These are phyloP conservation scores for Timema podura DNA, from an alignment of 2,888 invertebrate species.

Conservation along the genomic window DNA sequence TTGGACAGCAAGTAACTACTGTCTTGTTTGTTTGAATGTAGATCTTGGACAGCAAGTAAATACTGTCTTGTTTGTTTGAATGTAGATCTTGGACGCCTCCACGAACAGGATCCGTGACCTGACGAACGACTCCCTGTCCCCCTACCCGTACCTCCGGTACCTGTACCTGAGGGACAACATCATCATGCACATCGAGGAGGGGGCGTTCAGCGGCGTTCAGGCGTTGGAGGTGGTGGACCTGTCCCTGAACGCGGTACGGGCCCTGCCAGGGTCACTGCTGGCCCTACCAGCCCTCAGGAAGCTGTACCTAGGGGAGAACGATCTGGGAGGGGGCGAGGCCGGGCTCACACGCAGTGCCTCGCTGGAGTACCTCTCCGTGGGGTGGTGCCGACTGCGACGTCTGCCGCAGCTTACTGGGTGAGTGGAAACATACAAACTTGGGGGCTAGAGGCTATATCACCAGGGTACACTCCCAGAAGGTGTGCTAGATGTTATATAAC, in stretches of 20 bases:
- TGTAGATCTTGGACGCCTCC: slow-evolving; percentile 55
- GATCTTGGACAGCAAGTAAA: too few relatives aligned
- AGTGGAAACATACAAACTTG: background rate
- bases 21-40: too few relatives aligned
- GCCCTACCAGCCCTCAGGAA: slow-evolving; percentile 58
- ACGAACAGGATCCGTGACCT: slow-evolving; percentile 54
- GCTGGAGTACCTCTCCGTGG: slow-evolving; percentile 55
- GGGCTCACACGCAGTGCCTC: slow-evolving; percentile 45
- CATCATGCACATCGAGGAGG: slow-evolving; percentile 52
- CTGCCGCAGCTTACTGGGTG: slow-evolving; percentile 57
- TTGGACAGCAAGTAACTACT: too few relatives aligned
- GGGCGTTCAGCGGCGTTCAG: slow-evolving; percentile 49
- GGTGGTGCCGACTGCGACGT: slow-evolving; percentile 54
- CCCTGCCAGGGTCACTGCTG: slow-evolving; percentile 17
- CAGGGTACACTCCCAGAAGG: too few relatives aligned
- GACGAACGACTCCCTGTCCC: slow-evolving; percentile 48
- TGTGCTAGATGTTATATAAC: too few relatives aligned
- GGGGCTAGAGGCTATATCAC: too few relatives aligned
- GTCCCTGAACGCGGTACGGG: slow-evolving; percentile 53
- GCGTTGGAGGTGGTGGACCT: slow-evolving; percentile 55
- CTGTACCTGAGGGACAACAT: slow-evolving; percentile 58
- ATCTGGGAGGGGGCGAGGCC: slow-evolving; percentile 44
- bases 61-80: too few relatives aligned
- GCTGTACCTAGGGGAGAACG: slow-evolving; percentile 56
- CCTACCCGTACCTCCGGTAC: slow-evolving; percentile 51